These are phyloP conservation scores for Tipula lateralis DNA, from an alignment of 2,888 invertebrate genomes.

Conservation along the genomic window DNA sequence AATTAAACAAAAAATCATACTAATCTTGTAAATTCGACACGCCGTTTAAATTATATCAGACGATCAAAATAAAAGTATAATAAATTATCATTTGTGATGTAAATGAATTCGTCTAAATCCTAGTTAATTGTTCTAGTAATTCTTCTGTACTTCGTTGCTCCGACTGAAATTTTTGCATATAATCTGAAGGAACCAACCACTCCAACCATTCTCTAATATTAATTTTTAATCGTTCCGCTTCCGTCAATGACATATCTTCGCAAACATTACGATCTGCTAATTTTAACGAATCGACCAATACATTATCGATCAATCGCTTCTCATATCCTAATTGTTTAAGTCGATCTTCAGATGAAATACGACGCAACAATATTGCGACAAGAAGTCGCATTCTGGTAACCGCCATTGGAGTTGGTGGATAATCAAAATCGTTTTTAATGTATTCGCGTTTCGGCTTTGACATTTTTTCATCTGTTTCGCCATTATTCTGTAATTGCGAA, in stretches of 20 bases:
- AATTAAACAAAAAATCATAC: background rate
- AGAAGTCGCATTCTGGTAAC: constrained; percentile 73
- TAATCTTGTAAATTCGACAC: background rate
- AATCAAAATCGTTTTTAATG: constrained; percentile 42
- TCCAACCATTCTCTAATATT: constrained; percentile 74
- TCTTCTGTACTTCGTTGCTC: constrained; percentile 74
- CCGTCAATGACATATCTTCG: constrained; percentile 54
- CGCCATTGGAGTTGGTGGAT: constrained; percentile 54
- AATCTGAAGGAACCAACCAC: constrained; percentile 73
- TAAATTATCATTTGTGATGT: background rate
- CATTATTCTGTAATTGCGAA: background rate
- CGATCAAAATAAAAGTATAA: background rate
- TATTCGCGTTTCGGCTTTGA: constrained; percentile 36
- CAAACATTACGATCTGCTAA: constrained; percentile 67
- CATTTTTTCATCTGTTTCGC: background rate
- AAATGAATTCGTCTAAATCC: background rate
- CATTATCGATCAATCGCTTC: constrained; percentile 69
- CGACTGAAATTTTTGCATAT: constrained; percentile 69
- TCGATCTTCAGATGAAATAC: constrained; percentile 75
- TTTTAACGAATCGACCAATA: constrained; percentile 70
- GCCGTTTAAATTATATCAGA: background rate
- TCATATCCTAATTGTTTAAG: constrained; percentile 73
- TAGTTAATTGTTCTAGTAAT: constrained; percentile 67
- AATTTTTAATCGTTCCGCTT: constrained; percentile 61
- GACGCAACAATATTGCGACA: constrained; percentile 73